Conservation (phyloP, 2,113 vertebrate species). For the Hylia prasina region DNA sequence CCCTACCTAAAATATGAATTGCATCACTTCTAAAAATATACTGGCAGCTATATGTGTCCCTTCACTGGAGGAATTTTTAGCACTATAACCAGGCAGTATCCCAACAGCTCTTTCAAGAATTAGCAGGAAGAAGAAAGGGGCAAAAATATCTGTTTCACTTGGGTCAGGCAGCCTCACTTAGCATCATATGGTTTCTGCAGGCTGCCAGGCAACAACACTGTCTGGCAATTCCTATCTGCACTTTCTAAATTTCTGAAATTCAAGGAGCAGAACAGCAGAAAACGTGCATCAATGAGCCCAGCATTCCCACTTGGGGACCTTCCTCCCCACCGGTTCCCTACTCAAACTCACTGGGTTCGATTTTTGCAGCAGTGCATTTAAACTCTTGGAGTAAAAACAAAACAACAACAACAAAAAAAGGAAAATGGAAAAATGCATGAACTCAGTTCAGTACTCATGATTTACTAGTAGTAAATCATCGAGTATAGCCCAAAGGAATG, state of each 20-base stretch:
- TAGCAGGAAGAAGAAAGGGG: slow-evolving; percentile 1
- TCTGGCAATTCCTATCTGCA: background rate
- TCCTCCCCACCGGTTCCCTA: background rate
- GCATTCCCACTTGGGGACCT: background rate
- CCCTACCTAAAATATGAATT: slow-evolving; percentile 5
- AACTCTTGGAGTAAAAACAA: background rate
- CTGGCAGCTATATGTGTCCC: background rate
- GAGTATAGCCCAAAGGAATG: background rate
- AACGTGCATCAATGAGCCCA: background rate
- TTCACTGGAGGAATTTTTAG: background rate
- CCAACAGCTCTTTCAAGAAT: slow-evolving; percentile 19
- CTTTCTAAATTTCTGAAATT: background rate
- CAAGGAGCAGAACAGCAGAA: background rate
- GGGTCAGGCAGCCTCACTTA: slow-evolving; percentile 15
- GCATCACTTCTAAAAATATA: slow-evolving; percentile 35
- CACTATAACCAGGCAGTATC: background rate
- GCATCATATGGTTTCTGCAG: background rate
- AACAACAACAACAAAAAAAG: background rate
- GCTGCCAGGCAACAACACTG: slow-evolving; percentile 18
- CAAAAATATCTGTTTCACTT: background rate
- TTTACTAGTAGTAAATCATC: slow-evolving; percentile 23
- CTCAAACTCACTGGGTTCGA: background rate
- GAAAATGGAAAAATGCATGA: background rate
- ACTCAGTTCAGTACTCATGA: background rate
- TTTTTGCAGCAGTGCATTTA: background rate